A percentile compares a stretch with the other conserved stretches of the same genome.
These are phyloP conservation scores for Carapus acus DNA, from an alignment of 2,797 vertebrate species.

Conservation along the genomic window DNA sequence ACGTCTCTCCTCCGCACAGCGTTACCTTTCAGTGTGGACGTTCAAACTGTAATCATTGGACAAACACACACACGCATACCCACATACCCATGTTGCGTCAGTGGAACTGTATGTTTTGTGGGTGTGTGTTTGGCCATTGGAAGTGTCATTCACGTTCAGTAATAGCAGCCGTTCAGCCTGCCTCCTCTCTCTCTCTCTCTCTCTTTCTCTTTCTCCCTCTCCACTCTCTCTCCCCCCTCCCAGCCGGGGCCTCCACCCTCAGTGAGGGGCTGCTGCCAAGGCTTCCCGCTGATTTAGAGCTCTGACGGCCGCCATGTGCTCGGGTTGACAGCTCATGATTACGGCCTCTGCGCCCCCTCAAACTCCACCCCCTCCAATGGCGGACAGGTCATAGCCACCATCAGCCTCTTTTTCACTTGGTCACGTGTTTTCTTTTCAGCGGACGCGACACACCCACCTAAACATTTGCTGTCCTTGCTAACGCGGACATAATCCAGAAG, in stretches of 20 bases:
- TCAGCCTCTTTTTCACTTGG: too few relatives aligned
- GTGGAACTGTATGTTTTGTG: not conserved
- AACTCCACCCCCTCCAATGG: not conserved
- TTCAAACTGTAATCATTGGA: too few relatives aligned
- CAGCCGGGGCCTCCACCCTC: conserved; percentile 40
- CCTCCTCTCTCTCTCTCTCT: conserved; percentile 1
- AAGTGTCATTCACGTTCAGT: conserved; percentile 22
- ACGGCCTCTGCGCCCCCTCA: conserved; percentile 28
- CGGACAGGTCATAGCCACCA: too few relatives aligned
- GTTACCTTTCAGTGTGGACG: too few relatives aligned
- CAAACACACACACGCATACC: not conserved
- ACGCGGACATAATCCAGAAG: too few relatives aligned
- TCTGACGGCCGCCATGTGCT: conserved; percentile 50
- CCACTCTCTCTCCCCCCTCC: too few relatives aligned
- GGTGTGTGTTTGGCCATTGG: not conserved
- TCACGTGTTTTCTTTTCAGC: too few relatives aligned
- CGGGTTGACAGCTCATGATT: conserved; percentile 43
- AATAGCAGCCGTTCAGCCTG: conserved; percentile 7
- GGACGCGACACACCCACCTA: too few relatives aligned
- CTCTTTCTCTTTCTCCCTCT: too few relatives aligned
- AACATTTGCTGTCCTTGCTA: too few relatives aligned
- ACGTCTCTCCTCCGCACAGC: too few relatives aligned
- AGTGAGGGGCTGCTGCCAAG: conserved; percentile 33
- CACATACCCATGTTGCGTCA: not conserved
- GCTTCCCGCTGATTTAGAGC: conserved; percentile 43